A percentile compares a stretch with the other conserved stretches of the same genome.
phyloP scores from a whole-genome alignment of 2,888 invertebrate genomes.

The Stenodema calcarata region DNA sequence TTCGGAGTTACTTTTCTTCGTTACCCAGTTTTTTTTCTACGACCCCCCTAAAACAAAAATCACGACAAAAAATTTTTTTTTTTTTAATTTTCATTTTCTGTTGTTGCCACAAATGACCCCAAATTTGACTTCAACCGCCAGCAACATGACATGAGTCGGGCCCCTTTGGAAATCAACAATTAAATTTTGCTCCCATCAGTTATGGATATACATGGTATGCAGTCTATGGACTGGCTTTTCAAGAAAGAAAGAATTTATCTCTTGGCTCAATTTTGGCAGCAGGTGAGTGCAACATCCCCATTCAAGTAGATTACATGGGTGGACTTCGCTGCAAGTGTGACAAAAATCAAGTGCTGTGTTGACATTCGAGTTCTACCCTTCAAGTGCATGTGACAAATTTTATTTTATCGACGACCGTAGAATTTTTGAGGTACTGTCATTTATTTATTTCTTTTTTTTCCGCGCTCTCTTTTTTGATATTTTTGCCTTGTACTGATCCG shows the following conservation, averaged over 20 bases:
- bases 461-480: conserved; percentile 46
- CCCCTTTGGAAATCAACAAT: background rate
- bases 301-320: conserved; percentile 42
- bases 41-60: background rate
- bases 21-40: background rate
- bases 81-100: background rate
- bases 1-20: background rate
- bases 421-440: conserved; percentile 53
- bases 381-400: conserved; percentile 50
- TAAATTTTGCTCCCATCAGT: conserved; percentile 1
- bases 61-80: background rate
- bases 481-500: background rate
- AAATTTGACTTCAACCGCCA: background rate
- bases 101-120: background rate
- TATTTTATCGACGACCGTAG: conserved; percentile 49
- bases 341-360: conserved; percentile 41
- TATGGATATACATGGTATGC: conserved; percentile 92
- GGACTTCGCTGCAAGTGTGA: conserved; percentile 44
- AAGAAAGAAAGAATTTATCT: conserved; percentile 94
- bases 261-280: conserved; percentile 95
- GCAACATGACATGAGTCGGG: conserved; percentile 25
- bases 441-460: conserved; percentile 47
- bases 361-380: conserved; percentile 47
- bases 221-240: conserved; percentile 96
- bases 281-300: conserved; percentile 70